phyloP scores from a whole-genome alignment of 2,888 invertebrate species.

The Branchipolynoe longqiensis region DNA sequence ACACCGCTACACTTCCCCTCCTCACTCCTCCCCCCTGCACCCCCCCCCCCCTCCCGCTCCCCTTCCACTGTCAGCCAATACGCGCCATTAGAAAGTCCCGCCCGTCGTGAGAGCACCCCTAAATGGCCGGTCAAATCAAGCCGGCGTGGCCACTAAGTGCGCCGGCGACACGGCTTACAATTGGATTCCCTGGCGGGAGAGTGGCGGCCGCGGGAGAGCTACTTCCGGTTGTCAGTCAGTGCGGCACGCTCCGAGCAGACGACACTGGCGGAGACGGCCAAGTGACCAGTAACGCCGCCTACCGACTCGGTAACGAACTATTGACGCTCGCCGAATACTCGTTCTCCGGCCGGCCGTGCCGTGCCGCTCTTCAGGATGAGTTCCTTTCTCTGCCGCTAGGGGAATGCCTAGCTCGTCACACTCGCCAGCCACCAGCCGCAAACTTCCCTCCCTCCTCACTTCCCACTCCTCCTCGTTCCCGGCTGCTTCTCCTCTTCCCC shows the following conservation, averaged over 20 bases:
- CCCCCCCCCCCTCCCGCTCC: not conserved
- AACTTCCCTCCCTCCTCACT: not conserved
- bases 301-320: constrained; percentile 38
- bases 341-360: too few species aligned
- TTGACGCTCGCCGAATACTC: constrained; percentile 40
- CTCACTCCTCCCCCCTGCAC: too few species aligned
- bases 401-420: too few species aligned
- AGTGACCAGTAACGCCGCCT: constrained; percentile 46
- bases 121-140: constrained; percentile 47
- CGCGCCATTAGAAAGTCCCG: not conserved
- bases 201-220: not conserved
- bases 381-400: too few species aligned
- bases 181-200: constrained; percentile 26
- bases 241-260: not conserved
- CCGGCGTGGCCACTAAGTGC: constrained; percentile 19
- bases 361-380: too few species aligned
- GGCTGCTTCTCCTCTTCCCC: too few species aligned
- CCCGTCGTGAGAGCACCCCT: not conserved
- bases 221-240: constrained; percentile 16
- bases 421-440: not conserved
- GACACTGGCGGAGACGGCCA: not conserved
- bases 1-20: not conserved
- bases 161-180: constrained; percentile 39
- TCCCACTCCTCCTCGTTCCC: not conserved
- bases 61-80: constrained; percentile 31